phyloP scores from a whole-genome alignment of 2,113 vertebrate genomes.

The Riparia riparia region DNA sequence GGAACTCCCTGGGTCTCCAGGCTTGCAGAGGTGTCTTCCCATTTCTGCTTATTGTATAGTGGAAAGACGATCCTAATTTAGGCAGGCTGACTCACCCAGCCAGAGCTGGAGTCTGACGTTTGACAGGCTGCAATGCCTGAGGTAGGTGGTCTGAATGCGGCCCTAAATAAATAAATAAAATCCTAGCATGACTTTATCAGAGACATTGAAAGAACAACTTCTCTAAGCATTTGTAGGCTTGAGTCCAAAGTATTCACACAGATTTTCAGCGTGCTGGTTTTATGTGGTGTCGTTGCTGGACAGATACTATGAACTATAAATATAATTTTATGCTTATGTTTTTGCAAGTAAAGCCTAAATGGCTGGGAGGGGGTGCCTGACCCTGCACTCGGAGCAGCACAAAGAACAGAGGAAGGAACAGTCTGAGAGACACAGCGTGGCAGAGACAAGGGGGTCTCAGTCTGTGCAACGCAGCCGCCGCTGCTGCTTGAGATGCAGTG shows the following conservation, averaged over 20 bases:
- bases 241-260: constrained; percentile 34
- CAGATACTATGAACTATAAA: constrained; percentile 27
- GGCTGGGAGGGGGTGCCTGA: not conserved
- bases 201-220: constrained; percentile 49
- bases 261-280: constrained; percentile 53
- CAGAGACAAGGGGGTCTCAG: not conserved
- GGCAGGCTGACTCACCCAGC: not conserved
- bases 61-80: not conserved
- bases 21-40: not conserved
- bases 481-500: not conserved
- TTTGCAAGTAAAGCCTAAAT: constrained; percentile 41
- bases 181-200: constrained; percentile 56
- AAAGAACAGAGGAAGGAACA: constrained; percentile 28
- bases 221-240: constrained; percentile 25
- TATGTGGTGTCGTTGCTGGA: constrained; percentile 66
- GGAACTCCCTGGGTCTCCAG: not conserved
- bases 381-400: not conserved
- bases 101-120: not conserved
- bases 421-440: not conserved
- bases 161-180: constrained; percentile 61
- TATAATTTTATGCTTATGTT: constrained; percentile 49
- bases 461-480: not conserved
- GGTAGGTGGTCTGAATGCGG: constrained; percentile 53
- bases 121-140: constrained; percentile 1
- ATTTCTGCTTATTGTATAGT: not conserved